Conservation (phyloP, 1,140 invertebrate species). For the Kradibia gibbosae region DNA sequence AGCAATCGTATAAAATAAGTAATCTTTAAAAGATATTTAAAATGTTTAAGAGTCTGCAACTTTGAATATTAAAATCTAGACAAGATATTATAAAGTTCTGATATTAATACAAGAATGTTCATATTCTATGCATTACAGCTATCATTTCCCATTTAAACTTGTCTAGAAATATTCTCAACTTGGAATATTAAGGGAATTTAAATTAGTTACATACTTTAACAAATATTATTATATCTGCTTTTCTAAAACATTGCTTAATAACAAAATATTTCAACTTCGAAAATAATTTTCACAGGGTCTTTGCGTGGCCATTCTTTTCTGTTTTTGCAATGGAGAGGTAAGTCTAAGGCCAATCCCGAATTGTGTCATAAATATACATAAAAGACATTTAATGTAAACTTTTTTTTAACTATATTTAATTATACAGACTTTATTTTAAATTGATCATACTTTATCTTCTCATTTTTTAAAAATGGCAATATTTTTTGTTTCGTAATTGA, state of each 20-base stretch:
- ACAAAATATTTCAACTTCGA: constrained; percentile 41
- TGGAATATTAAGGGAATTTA: constrained; percentile 31
- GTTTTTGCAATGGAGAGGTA: constrained; percentile 97
- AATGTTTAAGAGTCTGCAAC: too few species aligned
- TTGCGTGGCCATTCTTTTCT: constrained; percentile 92
- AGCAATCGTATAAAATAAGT: too few species aligned
- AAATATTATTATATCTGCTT: neutral
- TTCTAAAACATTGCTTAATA: too few species aligned
- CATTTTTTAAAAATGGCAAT: too few species aligned
- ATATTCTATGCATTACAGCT: neutral
- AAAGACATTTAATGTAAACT: too few species aligned
- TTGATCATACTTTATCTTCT: too few species aligned
- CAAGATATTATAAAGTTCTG: neutral
- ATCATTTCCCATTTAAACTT: constrained; percentile 20
- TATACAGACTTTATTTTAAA: too few species aligned
- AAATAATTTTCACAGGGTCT: constrained; percentile 81
- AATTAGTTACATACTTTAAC: constrained; percentile 16
- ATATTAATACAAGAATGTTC: neutral
- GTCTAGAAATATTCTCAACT: neutral
- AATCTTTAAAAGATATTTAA: too few species aligned
- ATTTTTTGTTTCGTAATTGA: too few species aligned
- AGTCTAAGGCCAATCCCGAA: constrained; percentile 50
- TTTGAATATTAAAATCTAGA: neutral
- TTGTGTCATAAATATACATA: too few species aligned
- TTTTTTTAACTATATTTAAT: too few species aligned